Percentiles rank a stretch among this genome's conserved stretches.
Evolutionary conservation across 2,888 invertebrate species (phyloP).

Genomic region (Nemotelus nigrinus): DNA sequence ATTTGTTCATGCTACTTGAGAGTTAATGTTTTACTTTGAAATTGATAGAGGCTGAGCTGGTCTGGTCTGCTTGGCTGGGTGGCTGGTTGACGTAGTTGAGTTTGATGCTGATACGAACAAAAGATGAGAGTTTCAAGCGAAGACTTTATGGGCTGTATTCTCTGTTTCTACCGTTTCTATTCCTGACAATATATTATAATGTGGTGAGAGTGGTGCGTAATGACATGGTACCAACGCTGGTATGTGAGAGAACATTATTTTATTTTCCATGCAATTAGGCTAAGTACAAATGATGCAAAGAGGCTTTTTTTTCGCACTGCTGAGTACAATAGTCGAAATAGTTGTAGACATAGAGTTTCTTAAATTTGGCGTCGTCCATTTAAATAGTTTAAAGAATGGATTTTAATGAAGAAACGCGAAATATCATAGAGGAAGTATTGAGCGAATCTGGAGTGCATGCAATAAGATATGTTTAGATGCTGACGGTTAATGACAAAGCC

Average conservation of each 20-base stretch:
- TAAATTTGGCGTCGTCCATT: too few relatives aligned
- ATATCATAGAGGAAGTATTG: too few relatives aligned
- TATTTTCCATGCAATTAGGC: slow-evolving; percentile 20
- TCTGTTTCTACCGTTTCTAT: not conserved
- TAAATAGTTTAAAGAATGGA: too few relatives aligned
- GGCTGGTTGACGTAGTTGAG: not conserved
- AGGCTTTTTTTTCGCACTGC: not conserved
- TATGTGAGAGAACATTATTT: slow-evolving; percentile 16
- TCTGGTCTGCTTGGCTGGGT: not conserved
- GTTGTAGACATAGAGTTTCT: too few relatives aligned
- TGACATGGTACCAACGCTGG: not conserved
- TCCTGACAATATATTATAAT: not conserved
- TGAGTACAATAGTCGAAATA: too few relatives aligned
- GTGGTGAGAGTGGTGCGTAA: too few relatives aligned
- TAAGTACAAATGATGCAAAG: slow-evolving; percentile 3
- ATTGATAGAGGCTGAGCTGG: not conserved
- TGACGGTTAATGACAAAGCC: too few relatives aligned
- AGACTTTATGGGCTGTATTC: not conserved
- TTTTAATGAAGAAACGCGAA: too few relatives aligned
- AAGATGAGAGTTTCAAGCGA: not conserved
- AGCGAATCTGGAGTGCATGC: too few relatives aligned
- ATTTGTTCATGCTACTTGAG: slow-evolving; percentile 12
- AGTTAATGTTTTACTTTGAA: slow-evolving; percentile 30
- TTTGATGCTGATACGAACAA: slow-evolving; percentile 18
- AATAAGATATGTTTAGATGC: too few relatives aligned